Conservation (phyloP, 2,888 invertebrate species). For the Balanococcus diminutus region DNA sequence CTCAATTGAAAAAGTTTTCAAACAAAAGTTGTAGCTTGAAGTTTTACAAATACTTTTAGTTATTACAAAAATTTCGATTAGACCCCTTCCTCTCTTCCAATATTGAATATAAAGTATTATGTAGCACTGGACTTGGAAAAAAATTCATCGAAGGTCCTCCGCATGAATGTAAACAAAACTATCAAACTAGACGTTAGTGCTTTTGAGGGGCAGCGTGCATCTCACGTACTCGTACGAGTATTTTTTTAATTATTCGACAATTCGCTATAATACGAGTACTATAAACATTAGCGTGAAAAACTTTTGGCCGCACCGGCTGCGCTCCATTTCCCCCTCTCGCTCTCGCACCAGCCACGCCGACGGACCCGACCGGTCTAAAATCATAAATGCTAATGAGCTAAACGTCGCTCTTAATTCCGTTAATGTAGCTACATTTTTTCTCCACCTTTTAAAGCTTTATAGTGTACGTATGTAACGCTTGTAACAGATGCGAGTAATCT, state of each 20-base stretch:
- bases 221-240: background rate
- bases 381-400: background rate
- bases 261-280: background rate
- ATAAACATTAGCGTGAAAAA: too few relatives aligned
- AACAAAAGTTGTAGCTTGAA: too few relatives aligned
- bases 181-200: too few relatives aligned
- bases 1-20: too few relatives aligned
- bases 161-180: too few relatives aligned
- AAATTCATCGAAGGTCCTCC: too few relatives aligned
- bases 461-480: background rate
- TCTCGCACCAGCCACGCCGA: background rate
- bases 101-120: too few relatives aligned
- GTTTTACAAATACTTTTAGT: too few relatives aligned
- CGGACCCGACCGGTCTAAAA: too few relatives aligned
- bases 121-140: too few relatives aligned
- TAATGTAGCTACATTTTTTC: background rate
- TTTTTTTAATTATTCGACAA: constrained; percentile 41
- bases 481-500: background rate
- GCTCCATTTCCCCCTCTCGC: background rate
- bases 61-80: too few relatives aligned
- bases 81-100: too few relatives aligned
- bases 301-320: background rate
- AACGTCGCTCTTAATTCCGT: constrained; percentile 4
- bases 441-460: background rate
- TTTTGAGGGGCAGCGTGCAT: background rate